A percentile compares a stretch with the other conserved stretches of the same genome.
These are phyloP conservation scores for Agrenia bidenticulata DNA, from an alignment of 2,888 invertebrate genomes.

Conservation along the genomic window DNA sequence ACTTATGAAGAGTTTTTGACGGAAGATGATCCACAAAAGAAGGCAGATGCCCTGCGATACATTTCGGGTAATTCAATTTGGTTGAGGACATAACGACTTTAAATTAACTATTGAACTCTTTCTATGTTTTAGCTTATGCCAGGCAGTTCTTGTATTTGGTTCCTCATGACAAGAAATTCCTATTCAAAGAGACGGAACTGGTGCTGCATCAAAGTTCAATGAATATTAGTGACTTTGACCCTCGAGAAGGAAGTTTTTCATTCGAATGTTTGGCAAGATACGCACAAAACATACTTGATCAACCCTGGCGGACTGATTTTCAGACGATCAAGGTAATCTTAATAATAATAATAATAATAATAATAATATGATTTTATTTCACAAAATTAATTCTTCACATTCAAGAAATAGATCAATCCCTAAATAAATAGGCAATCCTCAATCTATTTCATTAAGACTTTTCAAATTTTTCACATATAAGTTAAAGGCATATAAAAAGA, in stretches of 20 bases:
- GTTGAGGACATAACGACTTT: background rate
- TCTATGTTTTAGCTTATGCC: slow-evolving; percentile 65
- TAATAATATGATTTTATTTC: too few relatives aligned
- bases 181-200: slow-evolving; percentile 71
- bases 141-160: slow-evolving; percentile 75
- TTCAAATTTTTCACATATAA: too few relatives aligned
- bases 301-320: slow-evolving; percentile 88
- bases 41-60: slow-evolving; percentile 44
- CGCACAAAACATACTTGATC: slow-evolving; percentile 78
- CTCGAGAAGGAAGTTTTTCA: slow-evolving; percentile 75
- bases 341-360: too few relatives aligned
- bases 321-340: slow-evolving; percentile 74
- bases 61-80: slow-evolving; percentile 37
- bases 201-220: slow-evolving; percentile 73
- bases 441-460: slow-evolving; percentile 5
- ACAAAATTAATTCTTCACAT: too few relatives aligned
- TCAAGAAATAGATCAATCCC: too few relatives aligned
- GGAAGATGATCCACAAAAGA: slow-evolving; percentile 64
- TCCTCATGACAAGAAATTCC: slow-evolving; percentile 77
- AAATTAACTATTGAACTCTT: background rate
- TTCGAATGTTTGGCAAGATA: slow-evolving; percentile 83
- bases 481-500: background rate
- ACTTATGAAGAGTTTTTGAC: slow-evolving; percentile 77
- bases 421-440: too few relatives aligned
- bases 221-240: slow-evolving; percentile 72